A percentile compares a stretch with the other conserved stretches of the same genome.
Evolutionary conservation across 2,113 vertebrate genomes (phyloP).

Genomic region (Dunckerocampus dactyliophorus): DNA sequence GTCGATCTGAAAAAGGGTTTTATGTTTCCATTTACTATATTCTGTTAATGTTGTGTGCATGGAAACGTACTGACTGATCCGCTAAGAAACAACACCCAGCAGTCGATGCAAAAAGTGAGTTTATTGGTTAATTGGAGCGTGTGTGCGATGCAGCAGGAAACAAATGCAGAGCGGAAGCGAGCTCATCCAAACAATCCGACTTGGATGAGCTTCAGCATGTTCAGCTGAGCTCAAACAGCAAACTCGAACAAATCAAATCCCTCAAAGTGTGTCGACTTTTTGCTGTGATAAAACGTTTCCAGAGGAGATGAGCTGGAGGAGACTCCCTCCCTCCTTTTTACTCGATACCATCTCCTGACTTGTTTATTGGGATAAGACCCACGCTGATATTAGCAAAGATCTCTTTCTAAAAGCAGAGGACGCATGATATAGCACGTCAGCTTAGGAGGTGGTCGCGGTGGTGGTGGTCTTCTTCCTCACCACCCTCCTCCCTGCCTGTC

Average conservation of each 20-base stretch:
- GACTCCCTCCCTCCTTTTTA: neutral
- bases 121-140: slow-evolving; percentile 55
- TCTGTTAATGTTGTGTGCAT: no score
- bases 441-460: neutral
- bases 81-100: neutral
- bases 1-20: no score
- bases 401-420: slow-evolving; percentile 1
- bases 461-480: slow-evolving; percentile 50
- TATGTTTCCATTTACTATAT: no score
- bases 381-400: no score
- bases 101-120: slow-evolving; percentile 53
- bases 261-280: slow-evolving; percentile 1
- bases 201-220: neutral
- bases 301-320: neutral
- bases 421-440: neutral
- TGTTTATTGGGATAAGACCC: neutral
- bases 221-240: neutral
- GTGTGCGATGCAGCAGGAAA: slow-evolving; percentile 19
- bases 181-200: neutral
- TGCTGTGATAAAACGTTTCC: neutral
- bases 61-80: neutral
- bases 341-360: neutral
- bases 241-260: neutral
- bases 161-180: neutral
- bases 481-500: slow-evolving; percentile 46